Evolutionary conservation across 2,113 vertebrate species (phyloP).

Genomic region (Scopus umbretta): DNA sequence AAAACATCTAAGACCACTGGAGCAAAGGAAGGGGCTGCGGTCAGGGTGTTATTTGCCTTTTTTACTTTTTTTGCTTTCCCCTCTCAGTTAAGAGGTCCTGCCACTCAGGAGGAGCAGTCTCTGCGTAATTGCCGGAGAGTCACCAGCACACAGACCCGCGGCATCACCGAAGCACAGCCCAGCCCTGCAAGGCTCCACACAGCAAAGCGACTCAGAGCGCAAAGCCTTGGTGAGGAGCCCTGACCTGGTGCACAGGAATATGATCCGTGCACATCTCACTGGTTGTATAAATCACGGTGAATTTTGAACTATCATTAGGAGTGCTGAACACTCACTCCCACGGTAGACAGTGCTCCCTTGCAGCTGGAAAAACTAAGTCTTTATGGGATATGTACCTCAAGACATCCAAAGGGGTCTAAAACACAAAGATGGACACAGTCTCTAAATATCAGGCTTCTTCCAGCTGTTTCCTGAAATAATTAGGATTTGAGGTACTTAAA

Average conservation of each 20-base stretch:
- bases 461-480: neutral
- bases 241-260: neutral
- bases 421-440: neutral
- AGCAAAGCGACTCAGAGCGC: neutral
- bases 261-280: rapidly evolving
- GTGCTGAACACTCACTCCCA: neutral
- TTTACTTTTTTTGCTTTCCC: neutral
- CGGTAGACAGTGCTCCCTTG: neutral
- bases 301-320: neutral
- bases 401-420: neutral
- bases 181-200: neutral
- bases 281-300: neutral
- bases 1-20: neutral
- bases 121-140: neutral
- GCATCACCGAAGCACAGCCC: neutral
- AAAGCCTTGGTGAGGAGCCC: neutral
- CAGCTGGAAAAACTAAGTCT: neutral
- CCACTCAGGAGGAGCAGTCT: neutral
- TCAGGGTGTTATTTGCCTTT: neutral
- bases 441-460: neutral
- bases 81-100: neutral
- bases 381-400: neutral
- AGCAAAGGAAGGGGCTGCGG: neutral
- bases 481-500: neutral
- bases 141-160: neutral